These are phyloP conservation scores for Ceyx margarethae DNA, from an alignment of 2,113 vertebrate genomes.

Conservation along the genomic window DNA sequence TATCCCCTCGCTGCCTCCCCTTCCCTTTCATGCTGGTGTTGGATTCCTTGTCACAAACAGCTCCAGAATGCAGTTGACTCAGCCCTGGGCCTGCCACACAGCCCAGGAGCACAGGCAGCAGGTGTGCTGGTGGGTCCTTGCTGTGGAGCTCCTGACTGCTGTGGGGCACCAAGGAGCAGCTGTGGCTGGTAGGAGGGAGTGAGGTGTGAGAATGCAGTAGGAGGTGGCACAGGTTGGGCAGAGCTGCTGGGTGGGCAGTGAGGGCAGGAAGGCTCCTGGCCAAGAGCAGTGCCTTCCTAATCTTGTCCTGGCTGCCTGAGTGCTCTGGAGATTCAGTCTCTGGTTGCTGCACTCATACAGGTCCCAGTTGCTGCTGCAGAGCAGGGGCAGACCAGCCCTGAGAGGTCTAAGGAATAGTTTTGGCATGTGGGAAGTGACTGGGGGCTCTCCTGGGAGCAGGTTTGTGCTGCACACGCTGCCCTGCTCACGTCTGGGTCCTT, in stretches of 20 bases:
- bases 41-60: not conserved
- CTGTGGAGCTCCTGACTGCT: not conserved
- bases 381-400: not conserved
- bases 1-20: not conserved
- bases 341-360: not conserved
- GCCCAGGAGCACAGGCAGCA: not conserved
- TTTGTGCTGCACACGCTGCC: accelerated
- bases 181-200: not conserved
- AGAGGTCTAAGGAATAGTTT: not conserved
- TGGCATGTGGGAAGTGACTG: not conserved
- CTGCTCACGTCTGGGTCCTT: not conserved
- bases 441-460: not conserved
- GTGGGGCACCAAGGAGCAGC: not conserved
- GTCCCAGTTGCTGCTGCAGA: not conserved
- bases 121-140: not conserved
- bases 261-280: not conserved
- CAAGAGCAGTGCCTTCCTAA: not conserved
- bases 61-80: not conserved
- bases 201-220: not conserved
- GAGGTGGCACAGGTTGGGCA: not conserved
- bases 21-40: not conserved
- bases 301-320: not conserved
- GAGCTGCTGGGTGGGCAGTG: not conserved
- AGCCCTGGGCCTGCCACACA: not conserved
- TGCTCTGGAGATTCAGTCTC: not conserved